phyloP scores from a whole-genome alignment of 2,113 vertebrate species.

The Pardalotus punctatus region DNA sequence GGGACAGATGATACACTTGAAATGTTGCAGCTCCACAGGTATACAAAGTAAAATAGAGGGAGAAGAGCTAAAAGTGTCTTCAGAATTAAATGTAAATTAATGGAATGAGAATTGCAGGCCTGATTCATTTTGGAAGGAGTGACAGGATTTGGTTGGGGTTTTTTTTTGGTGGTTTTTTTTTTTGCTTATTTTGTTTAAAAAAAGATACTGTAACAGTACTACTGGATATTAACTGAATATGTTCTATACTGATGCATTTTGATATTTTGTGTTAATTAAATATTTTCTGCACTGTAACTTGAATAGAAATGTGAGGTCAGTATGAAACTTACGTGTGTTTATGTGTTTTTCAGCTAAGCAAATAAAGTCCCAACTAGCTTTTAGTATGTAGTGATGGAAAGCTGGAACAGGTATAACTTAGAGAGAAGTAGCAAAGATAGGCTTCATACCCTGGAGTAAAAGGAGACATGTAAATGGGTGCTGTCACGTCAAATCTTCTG shows the following conservation, averaged over 20 bases:
- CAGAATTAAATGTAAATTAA: background rate
- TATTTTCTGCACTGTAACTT: background rate
- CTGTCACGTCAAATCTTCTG: background rate
- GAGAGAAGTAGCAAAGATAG: background rate
- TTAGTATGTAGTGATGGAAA: background rate
- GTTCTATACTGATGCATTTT: background rate
- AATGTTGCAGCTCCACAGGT: background rate
- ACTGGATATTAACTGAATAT: background rate
- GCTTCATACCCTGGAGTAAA: background rate
- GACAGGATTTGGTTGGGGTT: background rate
- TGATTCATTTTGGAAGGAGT: background rate
- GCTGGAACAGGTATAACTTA: background rate
- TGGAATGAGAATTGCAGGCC: background rate
- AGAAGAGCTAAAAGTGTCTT: background rate
- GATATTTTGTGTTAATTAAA: background rate
- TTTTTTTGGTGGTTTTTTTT: background rate
- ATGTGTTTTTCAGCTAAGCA: background rate
- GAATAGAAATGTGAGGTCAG: background rate
- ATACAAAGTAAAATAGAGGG: background rate
- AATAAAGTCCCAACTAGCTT: background rate
- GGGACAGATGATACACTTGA: background rate
- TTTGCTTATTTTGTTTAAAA: background rate
- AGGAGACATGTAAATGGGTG: background rate
- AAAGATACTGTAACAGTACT: background rate
- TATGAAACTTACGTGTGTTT: background rate